phyloP scores from a whole-genome alignment of 23 tunicate genomes.

The Pegea sp. region DNA sequence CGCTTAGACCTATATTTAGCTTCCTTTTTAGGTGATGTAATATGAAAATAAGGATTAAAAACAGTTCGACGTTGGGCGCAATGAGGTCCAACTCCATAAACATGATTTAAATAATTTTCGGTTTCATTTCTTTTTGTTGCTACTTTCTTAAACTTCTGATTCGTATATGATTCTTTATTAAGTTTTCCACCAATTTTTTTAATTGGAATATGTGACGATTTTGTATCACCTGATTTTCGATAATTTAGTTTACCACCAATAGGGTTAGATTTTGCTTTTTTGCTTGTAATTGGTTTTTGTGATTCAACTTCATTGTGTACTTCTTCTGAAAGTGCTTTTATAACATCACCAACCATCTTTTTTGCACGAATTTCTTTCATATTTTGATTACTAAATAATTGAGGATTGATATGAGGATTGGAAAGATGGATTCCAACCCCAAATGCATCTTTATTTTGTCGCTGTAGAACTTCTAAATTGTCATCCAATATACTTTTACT shows the following conservation, averaged over 20 bases:
- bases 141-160: neutral
- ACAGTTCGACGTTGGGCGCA: conserved; percentile 71
- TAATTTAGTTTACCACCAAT: too few relatives aligned
- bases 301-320: neutral
- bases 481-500: neutral
- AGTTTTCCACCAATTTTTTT: too few relatives aligned
- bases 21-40: conserved; percentile 29
- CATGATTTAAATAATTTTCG: conserved; percentile 32
- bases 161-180: neutral
- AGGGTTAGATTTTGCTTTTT: too few relatives aligned
- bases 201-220: too few relatives aligned
- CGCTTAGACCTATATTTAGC: conserved; percentile 58
- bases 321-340: neutral
- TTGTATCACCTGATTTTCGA: neutral
- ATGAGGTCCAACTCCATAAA: conserved; percentile 60
- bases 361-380: neutral
- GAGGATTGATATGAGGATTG: neutral
- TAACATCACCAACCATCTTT: neutral
- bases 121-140: neutral
- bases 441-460: neutral
- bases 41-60: conserved; percentile 67
- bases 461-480: neutral
- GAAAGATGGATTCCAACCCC: neutral
- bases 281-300: neutral
- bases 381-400: neutral